Evolutionary conservation across 2,888 invertebrate species (phyloP), one percentile per base, ranked within the genome.

Genomic region (Philaethria dido): DNA sequence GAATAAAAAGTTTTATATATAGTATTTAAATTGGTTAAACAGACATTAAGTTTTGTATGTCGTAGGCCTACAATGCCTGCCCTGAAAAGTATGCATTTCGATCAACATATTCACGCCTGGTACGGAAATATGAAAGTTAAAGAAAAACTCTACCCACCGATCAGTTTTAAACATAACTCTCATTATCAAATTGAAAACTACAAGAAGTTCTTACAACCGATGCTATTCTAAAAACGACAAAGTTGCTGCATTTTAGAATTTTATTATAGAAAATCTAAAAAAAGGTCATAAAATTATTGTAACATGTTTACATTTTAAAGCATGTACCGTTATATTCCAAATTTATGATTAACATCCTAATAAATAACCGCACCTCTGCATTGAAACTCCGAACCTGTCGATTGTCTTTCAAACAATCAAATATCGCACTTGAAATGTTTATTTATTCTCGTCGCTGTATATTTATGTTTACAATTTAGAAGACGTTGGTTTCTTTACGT

Each of bases 331-430:
- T n/a, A 8, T 25, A 25, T 50, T 25, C 25, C 25, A 25, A 29
- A 52, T 52, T 1, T 52, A 50, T 33, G 29, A 33, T 29, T 52
- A 29, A 29, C 11, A 29, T 5, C 52, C 42, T 25, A 16, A 42
- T 42, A 22, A 39, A 39, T 22, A 42, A 57, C 0, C 5, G 20
- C 18, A 16, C 55, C 11, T 55, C 20, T 39, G 9, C 45, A 60
- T 33, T 45, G 29, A 29, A 16, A 52, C 16, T 33, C 52, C 33
- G 33, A 60, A 47, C 14, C 48, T 62, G 29, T 59, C 59, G 42
- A 52, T 65, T 65, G 60, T 65, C 50, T 65, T 60, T 65, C 64
- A 65, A 65, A 65, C 65, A 65, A 65, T 65, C 59, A 20, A 65
- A 65, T 60, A 52, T 60, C 60, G n/a, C 44, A 25, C 25, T 64